phyloP scores from a whole-genome alignment of 92 coral and sea anemone species.

The Actinostola sp. region DNA sequence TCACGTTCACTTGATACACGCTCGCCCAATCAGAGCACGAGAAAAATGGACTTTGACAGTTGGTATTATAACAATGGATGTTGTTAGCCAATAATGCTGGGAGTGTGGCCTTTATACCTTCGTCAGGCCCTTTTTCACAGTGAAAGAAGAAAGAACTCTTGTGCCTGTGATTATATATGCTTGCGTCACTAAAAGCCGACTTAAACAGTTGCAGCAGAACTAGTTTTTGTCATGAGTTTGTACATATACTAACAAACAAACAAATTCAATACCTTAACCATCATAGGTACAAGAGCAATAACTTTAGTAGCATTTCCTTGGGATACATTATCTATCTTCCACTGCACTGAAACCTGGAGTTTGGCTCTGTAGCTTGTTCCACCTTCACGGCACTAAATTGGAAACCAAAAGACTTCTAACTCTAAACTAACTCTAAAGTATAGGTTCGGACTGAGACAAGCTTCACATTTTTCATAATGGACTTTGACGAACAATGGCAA shows the following conservation, averaged over 20 bases:
- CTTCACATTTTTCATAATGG: too few species aligned
- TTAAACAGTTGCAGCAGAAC: too few species aligned
- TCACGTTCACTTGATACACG: too few species aligned
- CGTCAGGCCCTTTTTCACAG: not conserved
- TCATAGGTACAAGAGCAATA: conserved; percentile 83
- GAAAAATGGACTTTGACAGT: too few species aligned
- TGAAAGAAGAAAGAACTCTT: not conserved
- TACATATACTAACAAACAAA: too few species aligned
- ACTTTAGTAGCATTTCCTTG: conserved; percentile 92
- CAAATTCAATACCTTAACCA: conserved; percentile 99
- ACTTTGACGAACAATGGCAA: too few species aligned
- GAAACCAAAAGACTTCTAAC: too few species aligned
- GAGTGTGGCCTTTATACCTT: not conserved
- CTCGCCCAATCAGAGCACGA: too few species aligned
- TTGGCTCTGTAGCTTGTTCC: conserved; percentile 88
- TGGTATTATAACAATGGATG: not conserved
- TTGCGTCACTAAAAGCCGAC: too few species aligned
- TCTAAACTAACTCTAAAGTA: too few species aligned
- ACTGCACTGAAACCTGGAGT: conserved; percentile 87
- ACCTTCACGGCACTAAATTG: conserved; percentile 81
- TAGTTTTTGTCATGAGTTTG: not conserved
- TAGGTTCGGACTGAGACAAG: too few species aligned
- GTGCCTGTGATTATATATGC: not conserved
- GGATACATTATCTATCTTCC: conserved; percentile 85
- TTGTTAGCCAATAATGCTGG: not conserved